Percentiles rank a stretch among this genome's conserved stretches.
Evolutionary conservation across 1,140 invertebrate species (phyloP).

Genomic region (Neodiprion pinetum): DNA sequence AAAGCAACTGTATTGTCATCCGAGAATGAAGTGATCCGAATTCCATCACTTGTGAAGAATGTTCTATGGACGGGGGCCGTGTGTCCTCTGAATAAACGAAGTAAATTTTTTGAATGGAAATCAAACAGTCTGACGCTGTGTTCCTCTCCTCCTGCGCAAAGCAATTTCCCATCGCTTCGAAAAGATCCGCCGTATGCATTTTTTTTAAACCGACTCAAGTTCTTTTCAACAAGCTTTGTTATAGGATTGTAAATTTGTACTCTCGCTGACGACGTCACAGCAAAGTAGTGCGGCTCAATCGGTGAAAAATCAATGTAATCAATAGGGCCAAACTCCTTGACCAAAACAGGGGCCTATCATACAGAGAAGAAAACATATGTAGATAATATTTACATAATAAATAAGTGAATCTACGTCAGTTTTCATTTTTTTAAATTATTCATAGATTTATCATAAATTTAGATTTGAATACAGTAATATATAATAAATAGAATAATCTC

Average conservation of each 20-base stretch:
- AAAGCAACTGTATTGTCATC: constrained; percentile 90
- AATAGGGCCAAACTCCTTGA: constrained; percentile 92
- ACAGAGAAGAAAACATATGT: constrained; percentile 33
- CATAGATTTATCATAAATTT: too few relatives aligned
- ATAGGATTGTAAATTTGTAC: constrained; percentile 93
- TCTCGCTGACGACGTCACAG: constrained; percentile 88
- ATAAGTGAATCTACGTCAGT: too few relatives aligned
- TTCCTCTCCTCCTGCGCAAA: constrained; percentile 90
- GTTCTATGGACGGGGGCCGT: constrained; percentile 78
- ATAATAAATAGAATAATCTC: too few relatives aligned
- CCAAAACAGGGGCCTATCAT: constrained; percentile 81
- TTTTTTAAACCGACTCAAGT: constrained; percentile 86
- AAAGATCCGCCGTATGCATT: constrained; percentile 87
- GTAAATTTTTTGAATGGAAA: constrained; percentile 76
- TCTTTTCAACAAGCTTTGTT: constrained; percentile 83
- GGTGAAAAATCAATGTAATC: constrained; percentile 92
- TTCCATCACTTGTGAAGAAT: constrained; percentile 80
- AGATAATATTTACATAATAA: too few relatives aligned
- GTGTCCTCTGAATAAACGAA: constrained; percentile 67
- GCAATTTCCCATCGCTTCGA: constrained; percentile 82
- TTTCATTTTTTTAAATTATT: too few relatives aligned
- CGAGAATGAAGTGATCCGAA: constrained; percentile 86
- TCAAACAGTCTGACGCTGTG: constrained; percentile 89
- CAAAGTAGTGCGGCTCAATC: constrained; percentile 85
- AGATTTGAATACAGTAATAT: too few relatives aligned